Conservation (phyloP, 2,113 vertebrate species). For the Trematomus loennbergii region DNA sequence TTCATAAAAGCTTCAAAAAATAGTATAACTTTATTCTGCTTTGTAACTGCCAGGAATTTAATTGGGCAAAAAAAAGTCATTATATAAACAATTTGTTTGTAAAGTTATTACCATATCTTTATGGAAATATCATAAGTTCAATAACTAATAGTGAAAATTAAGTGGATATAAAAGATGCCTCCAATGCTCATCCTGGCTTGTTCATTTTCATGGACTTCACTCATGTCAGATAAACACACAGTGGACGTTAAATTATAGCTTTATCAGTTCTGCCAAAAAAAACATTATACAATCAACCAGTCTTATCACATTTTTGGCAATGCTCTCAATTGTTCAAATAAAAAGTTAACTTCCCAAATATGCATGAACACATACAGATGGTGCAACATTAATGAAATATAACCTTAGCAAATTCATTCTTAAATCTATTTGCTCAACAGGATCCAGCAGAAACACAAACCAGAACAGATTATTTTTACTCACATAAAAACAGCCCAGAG, state of each 20-base stretch:
- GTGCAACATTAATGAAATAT: constrained; percentile 60
- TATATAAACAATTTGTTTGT: constrained; percentile 58
- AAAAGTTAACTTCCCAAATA: constrained; percentile 47
- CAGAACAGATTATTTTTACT: constrained; percentile 20
- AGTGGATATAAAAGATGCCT: constrained; percentile 70
- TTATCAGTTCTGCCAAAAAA: constrained; percentile 64
- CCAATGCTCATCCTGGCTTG: constrained; percentile 32
- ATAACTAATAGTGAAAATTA: constrained; percentile 60
- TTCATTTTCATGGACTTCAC: constrained; percentile 30
- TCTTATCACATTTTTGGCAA: constrained; percentile 76
- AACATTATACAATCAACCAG: constrained; percentile 79
- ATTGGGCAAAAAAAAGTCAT: constrained; percentile 8
- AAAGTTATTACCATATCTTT: constrained; percentile 54
- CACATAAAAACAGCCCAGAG: constrained; percentile 11
- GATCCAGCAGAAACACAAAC: constrained; percentile 51
- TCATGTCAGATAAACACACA: constrained; percentile 46
- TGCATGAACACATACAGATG: constrained; percentile 51
- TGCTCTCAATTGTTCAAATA: constrained; percentile 40
- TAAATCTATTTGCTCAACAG: constrained; percentile 51
- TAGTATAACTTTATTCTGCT: constrained; percentile 74
- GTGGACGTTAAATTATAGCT: constrained; percentile 53
- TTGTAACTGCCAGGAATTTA: constrained; percentile 63
- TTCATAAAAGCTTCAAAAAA: constrained; percentile 65
- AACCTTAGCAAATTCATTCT: constrained; percentile 53
- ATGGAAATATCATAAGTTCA: constrained; percentile 60